A percentile compares a stretch with the other conserved stretches of the same genome.
Evolutionary conservation across 2,888 invertebrate genomes (phyloP).

Genomic region (Leucophora obtusa): DNA sequence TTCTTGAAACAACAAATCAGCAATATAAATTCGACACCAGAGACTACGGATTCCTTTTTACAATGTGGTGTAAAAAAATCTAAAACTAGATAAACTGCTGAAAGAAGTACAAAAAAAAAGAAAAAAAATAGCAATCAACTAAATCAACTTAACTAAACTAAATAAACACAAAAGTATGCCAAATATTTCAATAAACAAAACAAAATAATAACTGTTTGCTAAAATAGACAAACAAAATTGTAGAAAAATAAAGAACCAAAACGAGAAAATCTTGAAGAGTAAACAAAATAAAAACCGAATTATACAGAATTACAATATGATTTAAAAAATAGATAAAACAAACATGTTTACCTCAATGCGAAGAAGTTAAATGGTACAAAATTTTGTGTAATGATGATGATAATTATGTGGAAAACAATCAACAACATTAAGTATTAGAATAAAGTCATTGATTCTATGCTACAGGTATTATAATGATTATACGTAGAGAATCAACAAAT

Average conservation of each 20-base stretch:
- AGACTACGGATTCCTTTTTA: background rate
- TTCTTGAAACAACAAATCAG: background rate
- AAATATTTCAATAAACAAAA: background rate
- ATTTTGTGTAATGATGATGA: background rate
- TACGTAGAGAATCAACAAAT: conserved; percentile 31
- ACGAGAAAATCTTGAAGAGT: background rate
- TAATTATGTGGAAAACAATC: background rate
- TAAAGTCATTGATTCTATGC: conserved; percentile 14
- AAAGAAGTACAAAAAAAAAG: background rate
- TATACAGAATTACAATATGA: background rate
- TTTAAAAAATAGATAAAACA: background rate
- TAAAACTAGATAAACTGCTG: background rate
- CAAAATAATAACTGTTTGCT: background rate
- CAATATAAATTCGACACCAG: background rate
- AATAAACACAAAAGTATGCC: background rate
- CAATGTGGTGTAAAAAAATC: background rate
- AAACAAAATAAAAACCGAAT: background rate
- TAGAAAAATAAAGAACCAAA: background rate
- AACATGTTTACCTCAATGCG: background rate
- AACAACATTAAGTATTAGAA: background rate
- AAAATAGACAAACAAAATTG: background rate
- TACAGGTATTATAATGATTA: conserved; percentile 30
- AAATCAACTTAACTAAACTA: background rate
- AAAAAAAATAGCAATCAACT: background rate
- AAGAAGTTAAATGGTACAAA: background rate